phyloP scores from a whole-genome alignment of 2,888 invertebrate species.

The Leptinotarsa juncta region DNA sequence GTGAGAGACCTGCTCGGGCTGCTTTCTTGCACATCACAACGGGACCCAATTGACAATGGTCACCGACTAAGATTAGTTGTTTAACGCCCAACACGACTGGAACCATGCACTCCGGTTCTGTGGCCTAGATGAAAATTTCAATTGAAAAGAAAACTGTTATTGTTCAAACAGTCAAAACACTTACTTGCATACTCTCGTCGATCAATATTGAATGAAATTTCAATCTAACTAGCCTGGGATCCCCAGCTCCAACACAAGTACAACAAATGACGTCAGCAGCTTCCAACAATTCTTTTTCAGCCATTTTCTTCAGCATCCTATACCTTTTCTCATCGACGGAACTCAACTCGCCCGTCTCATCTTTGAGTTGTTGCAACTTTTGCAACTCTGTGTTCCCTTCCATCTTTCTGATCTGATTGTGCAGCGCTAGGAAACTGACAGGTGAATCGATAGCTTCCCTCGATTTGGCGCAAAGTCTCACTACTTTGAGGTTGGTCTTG shows the following conservation, averaged over 20 bases:
- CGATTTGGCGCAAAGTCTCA: slow-evolving; percentile 96
- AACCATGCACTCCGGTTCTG: slow-evolving; percentile 98
- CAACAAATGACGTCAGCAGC: slow-evolving; percentile 99
- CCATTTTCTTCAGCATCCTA: slow-evolving; percentile 87
- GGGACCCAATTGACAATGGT: slow-evolving; percentile 98
- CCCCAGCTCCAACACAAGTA: slow-evolving; percentile 98
- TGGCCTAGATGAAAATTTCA: slow-evolving; percentile 69
- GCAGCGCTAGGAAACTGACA: slow-evolving; percentile 94
- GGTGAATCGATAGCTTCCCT: slow-evolving; percentile 98
- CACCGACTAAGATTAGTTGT: slow-evolving; percentile 96
- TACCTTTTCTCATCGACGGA: slow-evolving; percentile 96
- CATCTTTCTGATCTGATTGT: slow-evolving; percentile 96
- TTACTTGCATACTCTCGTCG: slow-evolving; percentile 87
- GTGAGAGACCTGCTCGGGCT: slow-evolving; percentile 94
- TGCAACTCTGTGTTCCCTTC: slow-evolving; percentile 93
- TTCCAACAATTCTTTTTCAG: slow-evolving; percentile 90
- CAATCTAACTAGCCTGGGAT: slow-evolving; percentile 90
- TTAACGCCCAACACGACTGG: slow-evolving; percentile 97
- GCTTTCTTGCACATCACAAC: slow-evolving; percentile 99
- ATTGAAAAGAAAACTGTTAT: too few species aligned
- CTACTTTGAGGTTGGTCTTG: slow-evolving; percentile 87
- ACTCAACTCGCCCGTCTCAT: slow-evolving; percentile 97
- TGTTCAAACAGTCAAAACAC: background rate
- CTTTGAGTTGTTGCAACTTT: slow-evolving; percentile 95
- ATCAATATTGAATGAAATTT: slow-evolving; percentile 97